A percentile compares a stretch with the other conserved stretches of the same genome.
Conservation (phyloP, 2,797 vertebrate genomes). For the Cossypha dichroa region DNA sequence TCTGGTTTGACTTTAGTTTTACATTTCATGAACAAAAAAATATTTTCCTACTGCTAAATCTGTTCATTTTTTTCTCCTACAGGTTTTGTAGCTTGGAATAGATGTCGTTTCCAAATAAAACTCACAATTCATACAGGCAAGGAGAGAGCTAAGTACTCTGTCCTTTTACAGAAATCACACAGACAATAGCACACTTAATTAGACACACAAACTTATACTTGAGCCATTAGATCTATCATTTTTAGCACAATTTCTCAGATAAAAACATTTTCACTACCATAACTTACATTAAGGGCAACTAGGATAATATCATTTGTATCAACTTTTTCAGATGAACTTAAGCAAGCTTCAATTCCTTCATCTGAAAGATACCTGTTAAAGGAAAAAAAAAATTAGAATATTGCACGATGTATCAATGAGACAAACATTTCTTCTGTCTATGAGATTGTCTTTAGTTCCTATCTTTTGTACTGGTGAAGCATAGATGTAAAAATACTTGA, state of each 20-base stretch:
- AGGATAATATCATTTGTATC: conserved; percentile 86
- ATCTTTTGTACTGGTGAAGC: neutral
- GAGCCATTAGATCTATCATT: neutral
- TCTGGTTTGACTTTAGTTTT: neutral
- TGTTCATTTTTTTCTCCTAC: neutral
- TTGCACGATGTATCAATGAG: neutral
- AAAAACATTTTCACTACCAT: conserved; percentile 24
- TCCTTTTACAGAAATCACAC: neutral
- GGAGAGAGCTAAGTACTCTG: neutral
- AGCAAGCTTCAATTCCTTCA: conserved; percentile 91
- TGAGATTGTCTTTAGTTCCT: neutral
- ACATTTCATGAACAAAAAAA: neutral
- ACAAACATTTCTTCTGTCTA: neutral
- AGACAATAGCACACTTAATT: neutral
- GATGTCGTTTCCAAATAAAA: neutral
- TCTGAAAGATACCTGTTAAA: conserved; percentile 92
- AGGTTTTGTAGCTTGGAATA: neutral
- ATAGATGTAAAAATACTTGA: neutral
- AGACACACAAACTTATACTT: neutral
- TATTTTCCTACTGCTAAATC: neutral
- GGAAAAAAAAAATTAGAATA: neutral
- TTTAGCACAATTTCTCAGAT: neutral
- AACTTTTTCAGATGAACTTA: conserved; percentile 85
- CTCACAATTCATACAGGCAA: neutral
- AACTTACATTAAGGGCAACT: conserved; percentile 94